These are phyloP conservation scores for pig (Sus scrofa) DNA, from an alignment of 2,113 vertebrate species.

Conservation along the genomic window DNA sequence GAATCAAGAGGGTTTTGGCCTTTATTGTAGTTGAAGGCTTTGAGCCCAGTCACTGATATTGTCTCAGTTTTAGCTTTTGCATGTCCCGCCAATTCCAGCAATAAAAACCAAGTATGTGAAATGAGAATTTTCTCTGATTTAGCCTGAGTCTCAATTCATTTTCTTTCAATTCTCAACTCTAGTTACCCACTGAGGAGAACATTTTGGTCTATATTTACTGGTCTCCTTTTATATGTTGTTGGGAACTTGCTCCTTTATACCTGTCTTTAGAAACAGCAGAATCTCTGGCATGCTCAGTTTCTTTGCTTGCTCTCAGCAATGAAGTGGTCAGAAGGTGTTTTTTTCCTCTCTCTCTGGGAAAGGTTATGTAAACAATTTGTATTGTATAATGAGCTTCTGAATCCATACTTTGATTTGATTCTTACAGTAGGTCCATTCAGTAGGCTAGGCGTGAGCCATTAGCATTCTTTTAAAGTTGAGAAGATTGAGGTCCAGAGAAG, in stretches of 20 bases:
- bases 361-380: constrained; percentile 29
- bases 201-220: constrained; percentile 26
- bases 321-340: constrained; percentile 32
- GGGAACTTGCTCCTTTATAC: constrained; percentile 7
- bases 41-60: not conserved
- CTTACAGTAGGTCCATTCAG: not conserved
- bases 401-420: constrained; percentile 38
- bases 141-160: constrained; percentile 49
- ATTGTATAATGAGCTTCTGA: constrained; percentile 45
- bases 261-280: constrained; percentile 29
- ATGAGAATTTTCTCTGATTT: constrained; percentile 37
- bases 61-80: constrained; percentile 57
- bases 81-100: not conserved
- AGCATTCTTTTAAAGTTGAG: constrained; percentile 39
- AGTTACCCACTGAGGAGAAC: constrained; percentile 1
- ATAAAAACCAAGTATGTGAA: constrained; percentile 41
- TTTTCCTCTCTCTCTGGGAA: constrained; percentile 8
- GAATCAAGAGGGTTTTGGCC: not conserved
- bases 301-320: constrained; percentile 29
- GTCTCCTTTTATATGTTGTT: constrained; percentile 29
- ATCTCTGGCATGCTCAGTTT: not conserved
- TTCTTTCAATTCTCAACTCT: constrained; percentile 8
- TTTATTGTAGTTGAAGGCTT: constrained; percentile 19
- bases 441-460: not conserved
- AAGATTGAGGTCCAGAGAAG: not conserved